Evolutionary conservation across 2,888 invertebrate genomes (phyloP), one percentile per base, ranked within the genome.

Genomic region (Melanostoma mellinum): DNA sequence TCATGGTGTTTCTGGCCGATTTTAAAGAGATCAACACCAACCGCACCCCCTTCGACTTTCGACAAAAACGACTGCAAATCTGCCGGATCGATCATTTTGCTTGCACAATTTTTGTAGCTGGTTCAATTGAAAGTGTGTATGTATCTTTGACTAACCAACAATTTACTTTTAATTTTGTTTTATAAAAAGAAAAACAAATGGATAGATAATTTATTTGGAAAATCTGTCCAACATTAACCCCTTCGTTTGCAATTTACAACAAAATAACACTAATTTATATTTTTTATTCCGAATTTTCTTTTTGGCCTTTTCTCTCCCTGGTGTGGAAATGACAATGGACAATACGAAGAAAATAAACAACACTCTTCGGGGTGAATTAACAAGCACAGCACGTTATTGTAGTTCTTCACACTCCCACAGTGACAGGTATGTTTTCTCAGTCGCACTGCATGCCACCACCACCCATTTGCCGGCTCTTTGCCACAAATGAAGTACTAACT

Each of bases 11-110:
- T 86, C 60, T 87, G 87, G 30, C 87, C 88, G 63, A 88, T 86
- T 87, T 88, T 88, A 6, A 87, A 86, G 36, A 88, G 82, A 85
- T 88, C 88, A 40, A 88, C 88, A 65, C 87, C 86, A 73, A 86
- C 85, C 55, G 87, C 81, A 69, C 87, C 88, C 73, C 88, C 87
- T 48, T 88, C 88, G 60, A 87, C 85, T 86, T 87, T 88, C 52
- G 81, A 76, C 32, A 88, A 80, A 69, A 87, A 87, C 36, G 87
- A 85, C 63, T 87, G 87, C 63, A 88, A 86, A 76, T 88, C 87
- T 56, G 85, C 86, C 48, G 87, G 85, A 85, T 86, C 87, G 73
- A 87, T 87, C 88, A 88, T 88, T 60, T 82, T 80, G 60, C 10
- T 56, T 32, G 20, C 20, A 20, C 20, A 20, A 20, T 20, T 20